Evolutionary conservation across 2,888 invertebrate species (phyloP), one percentile per base, ranked within the genome.

Genomic region (Trilocha varians): DNA sequence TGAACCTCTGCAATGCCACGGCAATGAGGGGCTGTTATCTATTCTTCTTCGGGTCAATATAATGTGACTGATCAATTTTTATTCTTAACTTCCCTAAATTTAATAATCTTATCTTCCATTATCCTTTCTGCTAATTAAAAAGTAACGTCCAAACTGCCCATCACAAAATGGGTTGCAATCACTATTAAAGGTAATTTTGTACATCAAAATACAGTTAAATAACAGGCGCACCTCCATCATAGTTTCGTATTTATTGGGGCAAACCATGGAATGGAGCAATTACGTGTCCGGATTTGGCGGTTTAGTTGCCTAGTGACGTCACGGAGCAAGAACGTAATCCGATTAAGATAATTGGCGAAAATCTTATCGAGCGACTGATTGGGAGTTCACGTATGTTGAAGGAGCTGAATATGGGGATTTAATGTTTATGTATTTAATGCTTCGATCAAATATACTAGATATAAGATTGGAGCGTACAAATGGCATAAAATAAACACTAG

Each of bases 261-360:
- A 42, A 45, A 45, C 43, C 47, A 44, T 32, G 45, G 43, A 47
- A 44, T 42, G 46, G 52, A 76, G 71, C 82, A 83, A 83, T 85
- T 82, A 80, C 54, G 53, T 59, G 57, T 54, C 47, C 59, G 71
- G 77, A 76, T 78, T 69, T 62, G 69, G 82, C 70, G 79, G 83
- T 76, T 65, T 65, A 35, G 84, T 84, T 82, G 82, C 84, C 57
- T 78, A 71, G 85, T 78, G 76, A 85, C 83, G 83, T 78, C 75
- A 67, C 64, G 51, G 57, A 63, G 50, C 50, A 61, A 59, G 57
- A 52, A 61, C 60, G 60, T 78, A 79, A 84, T 77, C 84, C 78
- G 83, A 84, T 85, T 85, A 82, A 59, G 56, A 66, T 84, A 84
- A 84, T 85, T 85, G 79, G 72, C 64, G 71, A 69, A 78, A 79